Percentiles rank a stretch among this genome's conserved stretches.
Conservation (phyloP, 2,888 invertebrate genomes). For the Calameuta filiformis region DNA sequence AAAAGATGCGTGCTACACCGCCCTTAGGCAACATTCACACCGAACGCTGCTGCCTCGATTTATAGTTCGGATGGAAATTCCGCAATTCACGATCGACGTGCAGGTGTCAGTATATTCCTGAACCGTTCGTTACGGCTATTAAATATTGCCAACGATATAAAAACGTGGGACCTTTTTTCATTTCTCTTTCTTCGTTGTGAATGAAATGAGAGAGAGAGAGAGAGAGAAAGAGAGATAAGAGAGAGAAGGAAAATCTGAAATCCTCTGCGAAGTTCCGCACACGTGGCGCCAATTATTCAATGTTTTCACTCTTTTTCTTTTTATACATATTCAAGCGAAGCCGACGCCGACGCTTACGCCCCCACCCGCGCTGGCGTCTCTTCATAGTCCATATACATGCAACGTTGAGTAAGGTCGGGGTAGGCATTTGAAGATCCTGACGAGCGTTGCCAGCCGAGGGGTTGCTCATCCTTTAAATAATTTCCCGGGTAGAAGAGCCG, state of each 20-base stretch:
- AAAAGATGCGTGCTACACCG: neutral
- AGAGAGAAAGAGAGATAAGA: neutral
- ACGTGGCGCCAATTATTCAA: conserved; percentile 36
- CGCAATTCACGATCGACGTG: neutral
- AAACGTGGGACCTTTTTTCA: neutral
- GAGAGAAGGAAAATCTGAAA: neutral
- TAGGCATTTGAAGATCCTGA: conserved; percentile 13
- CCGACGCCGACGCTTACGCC: conserved; percentile 8
- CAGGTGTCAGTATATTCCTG: neutral
- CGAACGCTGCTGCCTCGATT: neutral
- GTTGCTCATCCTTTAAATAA: conserved; percentile 14
- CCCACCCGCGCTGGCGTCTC: conserved; percentile 17
- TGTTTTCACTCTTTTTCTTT: conserved; percentile 17
- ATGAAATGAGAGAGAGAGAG: neutral
- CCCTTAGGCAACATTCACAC: neutral
- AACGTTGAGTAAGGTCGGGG: conserved; percentile 47
- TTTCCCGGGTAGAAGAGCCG: neutral
- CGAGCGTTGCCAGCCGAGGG: conserved; percentile 19
- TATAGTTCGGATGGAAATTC: neutral
- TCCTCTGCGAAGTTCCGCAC: conserved; percentile 8
- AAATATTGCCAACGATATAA: neutral
- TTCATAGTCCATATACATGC: conserved; percentile 23
- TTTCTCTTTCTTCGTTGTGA: neutral
- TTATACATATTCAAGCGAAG: conserved; percentile 4
- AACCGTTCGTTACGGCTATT: neutral